A percentile compares a stretch with the other conserved stretches of the same genome.
These are phyloP conservation scores for Parazoanthus swiftii DNA, from an alignment of 92 coral and sea anemone species.

Conservation along the genomic window DNA sequence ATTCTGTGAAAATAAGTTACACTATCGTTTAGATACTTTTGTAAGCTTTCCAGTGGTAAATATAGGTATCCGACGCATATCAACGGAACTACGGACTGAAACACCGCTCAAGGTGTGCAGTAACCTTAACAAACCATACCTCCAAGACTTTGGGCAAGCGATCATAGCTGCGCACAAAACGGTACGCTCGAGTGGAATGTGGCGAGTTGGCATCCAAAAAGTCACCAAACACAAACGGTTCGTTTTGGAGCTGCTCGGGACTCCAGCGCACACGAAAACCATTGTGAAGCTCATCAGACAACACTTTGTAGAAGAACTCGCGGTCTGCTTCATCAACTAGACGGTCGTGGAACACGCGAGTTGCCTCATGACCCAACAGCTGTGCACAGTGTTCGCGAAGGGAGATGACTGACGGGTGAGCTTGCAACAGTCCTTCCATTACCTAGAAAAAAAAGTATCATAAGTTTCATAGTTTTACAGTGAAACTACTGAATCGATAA, in stretches of 20 bases:
- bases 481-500: no score
- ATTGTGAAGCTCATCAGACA: slow-evolving; percentile 70
- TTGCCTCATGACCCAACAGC: slow-evolving; percentile 85
- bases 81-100: no score
- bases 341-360: slow-evolving; percentile 97
- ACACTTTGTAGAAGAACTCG: slow-evolving; percentile 65
- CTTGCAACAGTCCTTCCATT: slow-evolving; percentile 91
- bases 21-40: no score
- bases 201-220: slow-evolving; percentile 73
- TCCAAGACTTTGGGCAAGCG: slow-evolving; percentile 74
- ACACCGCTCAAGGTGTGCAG: no score
- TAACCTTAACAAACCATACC: slow-evolving; percentile 50
- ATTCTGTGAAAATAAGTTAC: no score
- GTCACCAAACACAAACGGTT: slow-evolving; percentile 88
- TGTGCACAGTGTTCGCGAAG: slow-evolving; percentile 81
- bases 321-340: slow-evolving; percentile 87
- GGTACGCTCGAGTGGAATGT: slow-evolving; percentile 68
- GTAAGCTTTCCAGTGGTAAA: no score
- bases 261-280: slow-evolving; percentile 73
- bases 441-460: slow-evolving; percentile 52
- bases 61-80: no score
- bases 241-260: slow-evolving; percentile 57
- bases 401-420: slow-evolving; percentile 77
- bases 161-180: slow-evolving; percentile 68
- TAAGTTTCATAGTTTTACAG: no score